Percentiles rank a stretch among this genome's conserved stretches.
Evolutionary conservation across 2,113 vertebrate species (phyloP).

Genomic region (Equus przewalskii): DNA sequence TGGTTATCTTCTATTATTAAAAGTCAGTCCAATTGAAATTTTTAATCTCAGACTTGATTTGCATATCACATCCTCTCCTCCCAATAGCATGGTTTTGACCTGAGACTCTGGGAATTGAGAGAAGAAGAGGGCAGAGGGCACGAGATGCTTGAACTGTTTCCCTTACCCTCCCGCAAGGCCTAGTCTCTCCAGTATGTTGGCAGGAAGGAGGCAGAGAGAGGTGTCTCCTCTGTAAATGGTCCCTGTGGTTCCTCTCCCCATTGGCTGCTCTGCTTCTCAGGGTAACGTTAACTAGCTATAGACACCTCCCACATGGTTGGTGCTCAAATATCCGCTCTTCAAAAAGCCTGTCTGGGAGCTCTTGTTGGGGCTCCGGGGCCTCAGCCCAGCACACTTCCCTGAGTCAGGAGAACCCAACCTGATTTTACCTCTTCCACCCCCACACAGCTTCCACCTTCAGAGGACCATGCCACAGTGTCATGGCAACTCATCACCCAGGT

Average conservation of each 20-base stretch:
- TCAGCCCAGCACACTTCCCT: neutral
- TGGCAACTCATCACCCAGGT: neutral
- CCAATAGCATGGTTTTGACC: neutral
- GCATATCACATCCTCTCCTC: neutral
- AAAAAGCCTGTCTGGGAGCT: neutral
- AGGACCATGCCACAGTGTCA: accelerated
- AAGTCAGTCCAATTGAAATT: neutral
- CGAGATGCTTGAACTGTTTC: neutral
- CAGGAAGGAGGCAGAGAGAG: neutral
- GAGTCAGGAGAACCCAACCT: neutral
- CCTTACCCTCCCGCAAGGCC: neutral
- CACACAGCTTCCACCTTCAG: neutral
- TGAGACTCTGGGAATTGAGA: neutral
- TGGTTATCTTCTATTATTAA: conserved; percentile 39
- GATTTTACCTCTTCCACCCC: neutral
- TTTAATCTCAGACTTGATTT: neutral
- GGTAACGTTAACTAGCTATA: neutral
- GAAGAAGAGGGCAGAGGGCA: too few species aligned
- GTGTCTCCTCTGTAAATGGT: neutral
- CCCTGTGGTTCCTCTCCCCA: neutral
- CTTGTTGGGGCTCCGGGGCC: neutral
- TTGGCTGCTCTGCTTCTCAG: neutral
- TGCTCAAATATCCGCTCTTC: neutral
- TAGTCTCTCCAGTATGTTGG: neutral
- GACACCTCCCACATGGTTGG: accelerated